Percentiles rank a stretch among this genome's conserved stretches.
Conservation (phyloP, 2,888 invertebrate species). For the Octodonta nipae region DNA sequence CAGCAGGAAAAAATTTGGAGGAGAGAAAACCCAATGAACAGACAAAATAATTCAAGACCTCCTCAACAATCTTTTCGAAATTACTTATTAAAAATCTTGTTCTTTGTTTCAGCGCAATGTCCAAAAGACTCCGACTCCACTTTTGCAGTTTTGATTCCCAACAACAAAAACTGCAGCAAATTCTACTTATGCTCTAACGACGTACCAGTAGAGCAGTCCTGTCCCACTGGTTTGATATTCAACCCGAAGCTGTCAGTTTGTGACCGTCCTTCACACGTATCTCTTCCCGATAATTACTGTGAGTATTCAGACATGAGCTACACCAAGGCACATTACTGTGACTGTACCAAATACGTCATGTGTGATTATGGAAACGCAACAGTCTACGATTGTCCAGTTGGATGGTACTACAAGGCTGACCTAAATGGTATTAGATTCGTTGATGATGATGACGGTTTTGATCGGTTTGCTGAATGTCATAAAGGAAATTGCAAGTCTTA, state of each 20-base stretch:
- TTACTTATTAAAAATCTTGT: too few relatives aligned
- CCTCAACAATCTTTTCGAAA: too few relatives aligned
- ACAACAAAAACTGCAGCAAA: not conserved
- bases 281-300: conserved; percentile 1
- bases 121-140: too few relatives aligned
- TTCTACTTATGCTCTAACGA: not conserved
- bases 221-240: not conserved
- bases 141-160: not conserved
- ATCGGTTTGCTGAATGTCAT: too few relatives aligned
- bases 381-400: not conserved
- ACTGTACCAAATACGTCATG: conserved; percentile 3
- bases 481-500: too few relatives aligned
- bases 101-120: too few relatives aligned
- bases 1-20: too few relatives aligned
- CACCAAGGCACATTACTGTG: conserved; percentile 2
- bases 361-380: not conserved
- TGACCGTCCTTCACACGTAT: not conserved
- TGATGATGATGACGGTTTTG: too few relatives aligned
- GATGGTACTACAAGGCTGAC: not conserved
- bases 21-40: too few relatives aligned
- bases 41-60: too few relatives aligned
- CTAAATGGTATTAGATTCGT: too few relatives aligned
- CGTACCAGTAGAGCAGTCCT: not conserved
- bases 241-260: conserved; percentile 2
- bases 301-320: not conserved